A percentile compares a stretch with the other conserved stretches of the same genome.
Conservation (phyloP, 2,797 vertebrate genomes). For the Distichodus sexfasciatus region DNA sequence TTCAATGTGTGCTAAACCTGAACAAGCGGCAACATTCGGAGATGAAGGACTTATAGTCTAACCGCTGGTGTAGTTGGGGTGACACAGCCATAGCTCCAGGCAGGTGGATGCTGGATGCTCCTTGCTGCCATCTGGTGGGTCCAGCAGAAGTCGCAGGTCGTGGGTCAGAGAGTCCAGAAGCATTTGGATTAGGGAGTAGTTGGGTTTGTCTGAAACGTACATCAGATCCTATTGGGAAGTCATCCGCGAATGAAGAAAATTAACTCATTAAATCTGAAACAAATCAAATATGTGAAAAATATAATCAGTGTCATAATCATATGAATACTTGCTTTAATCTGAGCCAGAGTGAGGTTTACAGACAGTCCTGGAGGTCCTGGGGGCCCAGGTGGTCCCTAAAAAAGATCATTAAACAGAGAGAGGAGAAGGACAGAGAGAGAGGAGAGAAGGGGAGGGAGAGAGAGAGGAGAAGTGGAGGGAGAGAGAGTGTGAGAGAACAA, state of each 20-base stretch:
- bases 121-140: slow-evolving; percentile 83
- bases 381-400: slow-evolving; percentile 79
- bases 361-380: slow-evolving; percentile 74
- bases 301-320: too few species aligned
- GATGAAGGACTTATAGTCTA: slow-evolving; percentile 43
- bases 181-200: slow-evolving; percentile 68
- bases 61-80: slow-evolving; percentile 80
- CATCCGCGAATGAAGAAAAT: too few species aligned
- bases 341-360: slow-evolving; percentile 68
- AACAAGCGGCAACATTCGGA: background rate
- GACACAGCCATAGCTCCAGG: slow-evolving; percentile 84
- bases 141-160: slow-evolving; percentile 74
- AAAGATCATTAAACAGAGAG: slow-evolving; percentile 15
- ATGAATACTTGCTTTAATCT: slow-evolving; percentile 78
- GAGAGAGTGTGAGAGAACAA: too few species aligned
- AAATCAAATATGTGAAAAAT: background rate
- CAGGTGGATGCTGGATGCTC: slow-evolving; percentile 82
- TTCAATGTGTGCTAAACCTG: background rate
- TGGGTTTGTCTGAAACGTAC: slow-evolving; percentile 74
- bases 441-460: background rate
- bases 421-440: background rate
- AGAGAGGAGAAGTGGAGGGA: too few species aligned
- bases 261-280: background rate
- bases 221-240: slow-evolving; percentile 65
- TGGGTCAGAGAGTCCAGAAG: slow-evolving; percentile 75